phyloP scores from a whole-genome alignment of 2,113 vertebrate genomes.

The Phyllostomus hastatus region DNA sequence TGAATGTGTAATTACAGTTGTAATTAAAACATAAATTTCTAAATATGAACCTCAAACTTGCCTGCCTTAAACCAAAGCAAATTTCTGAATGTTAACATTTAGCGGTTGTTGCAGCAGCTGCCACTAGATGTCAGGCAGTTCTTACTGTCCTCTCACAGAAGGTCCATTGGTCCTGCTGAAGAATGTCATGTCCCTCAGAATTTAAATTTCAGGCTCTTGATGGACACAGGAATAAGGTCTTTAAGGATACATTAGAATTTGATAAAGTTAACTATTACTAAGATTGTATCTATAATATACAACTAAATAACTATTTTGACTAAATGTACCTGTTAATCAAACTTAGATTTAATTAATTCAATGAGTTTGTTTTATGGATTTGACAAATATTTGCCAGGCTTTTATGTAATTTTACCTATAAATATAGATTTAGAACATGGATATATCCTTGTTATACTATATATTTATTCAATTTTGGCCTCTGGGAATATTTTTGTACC shows the following conservation, averaged over 20 bases:
- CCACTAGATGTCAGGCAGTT: conserved; percentile 70
- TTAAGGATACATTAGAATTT: neutral
- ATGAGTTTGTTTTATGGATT: neutral
- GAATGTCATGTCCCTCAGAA: neutral
- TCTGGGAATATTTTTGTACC: neutral
- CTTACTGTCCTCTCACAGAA: neutral
- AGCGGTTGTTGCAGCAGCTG: neutral
- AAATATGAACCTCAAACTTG: neutral
- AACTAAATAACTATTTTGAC: neutral
- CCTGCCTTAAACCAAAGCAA: neutral
- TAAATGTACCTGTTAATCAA: conserved; percentile 26
- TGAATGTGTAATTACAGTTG: neutral
- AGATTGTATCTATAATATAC: neutral
- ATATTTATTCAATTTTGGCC: neutral
- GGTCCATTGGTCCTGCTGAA: neutral
- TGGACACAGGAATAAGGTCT: neutral
- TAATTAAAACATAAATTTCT: neutral
- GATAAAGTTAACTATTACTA: neutral
- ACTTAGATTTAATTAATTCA: conserved; percentile 28
- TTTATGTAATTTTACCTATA: conserved; percentile 15
- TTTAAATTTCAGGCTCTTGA: conserved; percentile 12
- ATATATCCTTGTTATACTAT: neutral
- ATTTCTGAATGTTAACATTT: neutral
- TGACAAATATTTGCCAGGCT: neutral
- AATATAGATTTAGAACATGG: neutral